Conservation (phyloP, 2,113 vertebrate genomes). For the Carassius carassius region DNA sequence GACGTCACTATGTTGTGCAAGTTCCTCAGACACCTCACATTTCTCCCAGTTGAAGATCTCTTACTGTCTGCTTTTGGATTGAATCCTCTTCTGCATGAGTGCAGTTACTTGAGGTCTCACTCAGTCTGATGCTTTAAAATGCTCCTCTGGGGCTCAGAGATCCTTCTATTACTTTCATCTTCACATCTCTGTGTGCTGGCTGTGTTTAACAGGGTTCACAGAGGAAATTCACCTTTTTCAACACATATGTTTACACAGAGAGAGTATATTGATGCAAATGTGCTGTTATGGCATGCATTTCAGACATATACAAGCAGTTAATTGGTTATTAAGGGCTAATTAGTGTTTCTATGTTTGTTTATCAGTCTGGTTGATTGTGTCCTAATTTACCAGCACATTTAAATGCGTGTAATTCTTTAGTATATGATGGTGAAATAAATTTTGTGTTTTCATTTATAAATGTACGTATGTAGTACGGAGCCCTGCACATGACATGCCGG, state of each 20-base stretch:
- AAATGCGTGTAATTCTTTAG: not conserved
- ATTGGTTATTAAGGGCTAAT: not conserved
- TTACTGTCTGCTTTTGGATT: not conserved
- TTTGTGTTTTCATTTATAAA: not conserved
- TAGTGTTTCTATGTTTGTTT: not conserved
- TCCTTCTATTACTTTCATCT: constrained; percentile 3
- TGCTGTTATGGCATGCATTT: not conserved
- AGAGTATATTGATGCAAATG: not conserved
- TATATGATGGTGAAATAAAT: no score
- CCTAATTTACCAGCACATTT: not conserved
- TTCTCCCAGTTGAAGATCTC: not conserved
- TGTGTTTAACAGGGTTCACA: constrained; percentile 9
- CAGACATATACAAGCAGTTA: not conserved
- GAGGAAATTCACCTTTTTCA: not conserved
- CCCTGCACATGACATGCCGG: no score
- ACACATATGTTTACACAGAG: not conserved
- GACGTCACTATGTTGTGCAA: not conserved
- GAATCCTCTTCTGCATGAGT: not conserved
- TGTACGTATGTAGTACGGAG: not conserved
- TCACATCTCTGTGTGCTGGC: not conserved
- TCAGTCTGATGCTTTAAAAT: constrained; percentile 17
- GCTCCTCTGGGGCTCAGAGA: constrained; percentile 11
- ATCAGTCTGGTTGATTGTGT: not conserved
- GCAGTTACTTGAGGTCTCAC: not conserved
- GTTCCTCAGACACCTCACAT: not conserved